Conservation (phyloP, 2,113 vertebrate species). For the Leucoraja erinaceus region DNA sequence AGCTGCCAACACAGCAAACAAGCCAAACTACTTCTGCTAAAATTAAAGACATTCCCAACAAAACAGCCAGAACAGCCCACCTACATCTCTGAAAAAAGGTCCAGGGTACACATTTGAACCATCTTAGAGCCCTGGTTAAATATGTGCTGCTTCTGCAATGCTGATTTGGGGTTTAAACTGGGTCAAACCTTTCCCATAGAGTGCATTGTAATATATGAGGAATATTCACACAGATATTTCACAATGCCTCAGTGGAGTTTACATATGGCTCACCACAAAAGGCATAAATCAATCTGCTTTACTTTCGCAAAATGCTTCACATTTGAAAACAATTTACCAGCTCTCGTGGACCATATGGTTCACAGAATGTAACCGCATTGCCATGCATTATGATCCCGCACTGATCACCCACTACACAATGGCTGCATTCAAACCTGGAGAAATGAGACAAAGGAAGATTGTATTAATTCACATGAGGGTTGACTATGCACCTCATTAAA, state of each 20-base stretch:
- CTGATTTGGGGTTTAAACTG: background rate
- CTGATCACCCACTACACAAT: constrained; percentile 80
- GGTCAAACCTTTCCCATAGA: background rate
- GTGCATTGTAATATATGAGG: background rate
- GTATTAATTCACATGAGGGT: background rate
- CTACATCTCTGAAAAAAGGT: background rate
- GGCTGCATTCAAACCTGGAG: constrained; percentile 77
- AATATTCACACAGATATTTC: background rate
- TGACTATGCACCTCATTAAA: background rate
- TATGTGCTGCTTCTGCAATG: background rate
- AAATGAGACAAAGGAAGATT: constrained; percentile 41
- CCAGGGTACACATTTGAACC: background rate
- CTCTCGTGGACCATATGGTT: constrained; percentile 83
- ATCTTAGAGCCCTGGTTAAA: background rate
- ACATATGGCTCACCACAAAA: background rate
- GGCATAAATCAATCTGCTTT: background rate
- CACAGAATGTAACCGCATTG: constrained; percentile 81
- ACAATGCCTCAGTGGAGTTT: background rate
- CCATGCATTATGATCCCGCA: constrained; percentile 87
- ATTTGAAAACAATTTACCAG: constrained; percentile 65
- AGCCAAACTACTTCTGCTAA: background rate
- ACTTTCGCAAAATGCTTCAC: constrained; percentile 6
- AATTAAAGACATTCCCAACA: background rate
- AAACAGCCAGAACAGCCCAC: background rate
- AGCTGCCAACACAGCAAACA: background rate